These are phyloP conservation scores for Eurois occulta DNA, from an alignment of 2,888 invertebrate species.

Conservation along the genomic window DNA sequence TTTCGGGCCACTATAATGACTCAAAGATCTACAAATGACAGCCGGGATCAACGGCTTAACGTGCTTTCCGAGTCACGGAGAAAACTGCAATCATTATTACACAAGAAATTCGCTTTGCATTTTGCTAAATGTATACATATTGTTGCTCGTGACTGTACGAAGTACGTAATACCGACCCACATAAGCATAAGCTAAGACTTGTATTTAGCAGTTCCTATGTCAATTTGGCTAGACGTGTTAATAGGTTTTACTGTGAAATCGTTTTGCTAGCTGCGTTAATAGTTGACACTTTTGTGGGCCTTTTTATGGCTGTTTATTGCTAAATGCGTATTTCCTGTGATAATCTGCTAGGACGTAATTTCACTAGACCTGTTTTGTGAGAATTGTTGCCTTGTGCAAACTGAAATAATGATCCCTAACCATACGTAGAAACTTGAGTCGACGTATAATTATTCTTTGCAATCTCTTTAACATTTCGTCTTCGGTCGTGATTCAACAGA, in stretches of 20 bases:
- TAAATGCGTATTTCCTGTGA: constrained; percentile 22
- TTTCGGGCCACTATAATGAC: neutral
- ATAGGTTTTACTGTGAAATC: constrained; percentile 19
- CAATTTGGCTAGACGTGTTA: constrained; percentile 21
- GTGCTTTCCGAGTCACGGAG: neutral
- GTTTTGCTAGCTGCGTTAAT: constrained; percentile 18
- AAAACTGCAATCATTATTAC: neutral
- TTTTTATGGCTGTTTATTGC: constrained; percentile 2
- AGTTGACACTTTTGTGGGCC: constrained; percentile 3
- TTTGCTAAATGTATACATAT: neutral
- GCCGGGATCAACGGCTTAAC: neutral
- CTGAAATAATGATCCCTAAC: rapidly evolving
- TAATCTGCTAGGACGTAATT: neutral
- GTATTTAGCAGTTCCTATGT: constrained; percentile 32
- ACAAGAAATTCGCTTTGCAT: neutral
- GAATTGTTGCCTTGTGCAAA: neutral
- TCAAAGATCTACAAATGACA: neutral
- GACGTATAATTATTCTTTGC: neutral
- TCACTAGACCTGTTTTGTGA: neutral
- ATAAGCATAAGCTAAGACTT: constrained; percentile 6
- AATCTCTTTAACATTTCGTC: neutral
- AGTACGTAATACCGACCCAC: constrained; percentile 31
- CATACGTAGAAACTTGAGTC: neutral
- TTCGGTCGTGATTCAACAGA: neutral
- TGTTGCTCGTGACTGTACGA: neutral